phyloP scores from a whole-genome alignment of 2,888 invertebrate species.

The Endomychus coccineus region DNA sequence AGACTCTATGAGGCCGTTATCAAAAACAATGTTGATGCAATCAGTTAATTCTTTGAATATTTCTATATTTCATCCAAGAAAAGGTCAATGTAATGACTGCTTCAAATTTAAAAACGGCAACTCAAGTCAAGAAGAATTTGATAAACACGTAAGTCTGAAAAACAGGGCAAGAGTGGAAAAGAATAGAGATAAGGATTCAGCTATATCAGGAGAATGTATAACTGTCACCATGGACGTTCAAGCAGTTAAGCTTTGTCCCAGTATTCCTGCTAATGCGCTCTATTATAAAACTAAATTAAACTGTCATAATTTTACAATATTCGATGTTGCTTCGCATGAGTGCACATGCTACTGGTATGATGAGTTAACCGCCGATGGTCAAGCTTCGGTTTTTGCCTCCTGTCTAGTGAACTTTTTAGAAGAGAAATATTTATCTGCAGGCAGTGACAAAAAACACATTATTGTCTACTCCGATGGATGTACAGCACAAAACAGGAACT shows the following conservation, averaged over 20 bases:
- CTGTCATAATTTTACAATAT: slow-evolving; percentile 20
- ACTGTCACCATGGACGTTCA: slow-evolving; percentile 24
- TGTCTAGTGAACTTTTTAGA: slow-evolving; percentile 4
- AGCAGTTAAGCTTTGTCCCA: slow-evolving; percentile 22
- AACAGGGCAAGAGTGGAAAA: slow-evolving; percentile 23
- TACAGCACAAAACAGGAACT: slow-evolving; percentile 15
- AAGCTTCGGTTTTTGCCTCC: slow-evolving; percentile 10
- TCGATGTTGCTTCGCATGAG: slow-evolving; percentile 14
- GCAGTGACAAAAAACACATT: too few species aligned
- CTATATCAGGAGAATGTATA: slow-evolving; percentile 6
- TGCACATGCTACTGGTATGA: slow-evolving; percentile 16
- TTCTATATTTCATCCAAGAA: slow-evolving; percentile 21
- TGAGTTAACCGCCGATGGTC: slow-evolving; percentile 8
- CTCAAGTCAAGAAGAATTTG: slow-evolving; percentile 17
- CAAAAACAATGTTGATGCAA: too few species aligned
- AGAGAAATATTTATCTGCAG: neutral
- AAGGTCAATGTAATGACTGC: slow-evolving; percentile 24
- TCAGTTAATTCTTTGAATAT: too few species aligned
- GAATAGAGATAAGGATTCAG: slow-evolving; percentile 20
- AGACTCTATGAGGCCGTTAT: too few species aligned
- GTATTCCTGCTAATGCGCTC: slow-evolving; percentile 15
- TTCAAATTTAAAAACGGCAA: slow-evolving; percentile 19
- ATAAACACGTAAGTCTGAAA: slow-evolving; percentile 20
- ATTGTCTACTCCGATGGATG: slow-evolving; percentile 16
- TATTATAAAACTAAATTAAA: slow-evolving; percentile 23